Conservation (phyloP, 2,797 vertebrate genomes). For the Silurus lanzhouensis region DNA sequence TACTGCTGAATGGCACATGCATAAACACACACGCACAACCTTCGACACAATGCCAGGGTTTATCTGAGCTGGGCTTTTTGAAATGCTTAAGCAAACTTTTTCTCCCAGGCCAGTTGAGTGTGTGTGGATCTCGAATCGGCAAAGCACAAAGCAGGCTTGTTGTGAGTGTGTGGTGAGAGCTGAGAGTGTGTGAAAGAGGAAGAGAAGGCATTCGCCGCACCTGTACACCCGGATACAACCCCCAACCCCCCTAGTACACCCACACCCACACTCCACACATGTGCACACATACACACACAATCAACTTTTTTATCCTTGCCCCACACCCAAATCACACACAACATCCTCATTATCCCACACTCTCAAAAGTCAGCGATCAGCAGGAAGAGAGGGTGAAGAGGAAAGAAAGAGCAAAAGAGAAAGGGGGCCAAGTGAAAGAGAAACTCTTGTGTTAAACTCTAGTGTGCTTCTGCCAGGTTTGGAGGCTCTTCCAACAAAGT, state of each 20-base stretch:
- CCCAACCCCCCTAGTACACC: conserved; percentile 30
- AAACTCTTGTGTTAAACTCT: conserved; percentile 70
- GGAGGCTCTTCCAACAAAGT: conserved; percentile 71
- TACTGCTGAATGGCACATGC: conserved; percentile 34
- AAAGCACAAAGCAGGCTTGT: conserved; percentile 62
- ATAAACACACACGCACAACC: conserved; percentile 1
- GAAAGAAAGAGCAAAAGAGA: conserved; percentile 54
- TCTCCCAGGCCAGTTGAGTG: conserved; percentile 35
- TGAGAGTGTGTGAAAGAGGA: conserved; percentile 38
- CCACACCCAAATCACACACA: conserved; percentile 52
- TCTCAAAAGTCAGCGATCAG: conserved; percentile 74
- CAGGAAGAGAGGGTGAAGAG: conserved; percentile 69
- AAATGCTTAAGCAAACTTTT: conserved; percentile 54
- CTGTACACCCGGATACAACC: conserved; percentile 60
- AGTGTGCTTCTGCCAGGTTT: conserved; percentile 73
- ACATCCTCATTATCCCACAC: conserved; percentile 57
- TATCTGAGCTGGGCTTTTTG: conserved; percentile 38
- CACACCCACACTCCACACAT: conserved; percentile 48
- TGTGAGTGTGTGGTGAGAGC: conserved; percentile 42
- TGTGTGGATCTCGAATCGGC: conserved; percentile 29
- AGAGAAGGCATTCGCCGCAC: conserved; percentile 56
- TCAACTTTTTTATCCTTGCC: conserved; percentile 52
- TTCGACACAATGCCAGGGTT: conserved; percentile 51
- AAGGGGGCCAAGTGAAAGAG: conserved; percentile 56
- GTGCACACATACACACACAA: conserved; percentile 47